Evolutionary conservation across 1,140 invertebrate species (phyloP).

Genomic region (Melitaea cinxia): DNA sequence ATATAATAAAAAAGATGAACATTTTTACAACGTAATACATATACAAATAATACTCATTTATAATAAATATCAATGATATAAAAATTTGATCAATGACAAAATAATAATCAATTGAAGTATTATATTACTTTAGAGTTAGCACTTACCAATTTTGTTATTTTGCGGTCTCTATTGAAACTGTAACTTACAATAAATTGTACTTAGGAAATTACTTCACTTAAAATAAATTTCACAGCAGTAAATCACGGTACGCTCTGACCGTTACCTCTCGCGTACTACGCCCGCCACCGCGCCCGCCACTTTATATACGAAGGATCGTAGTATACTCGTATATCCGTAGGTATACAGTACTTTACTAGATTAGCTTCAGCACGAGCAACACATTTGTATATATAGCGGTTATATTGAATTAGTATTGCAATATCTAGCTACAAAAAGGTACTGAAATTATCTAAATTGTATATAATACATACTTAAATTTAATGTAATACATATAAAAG

Average conservation of each 20-base stretch:
- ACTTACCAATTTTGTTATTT: conserved; percentile 20
- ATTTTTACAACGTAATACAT: neutral
- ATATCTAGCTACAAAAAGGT: no score
- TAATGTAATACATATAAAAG: no score
- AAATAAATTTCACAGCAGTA: conserved; percentile 24
- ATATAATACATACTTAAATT: no score
- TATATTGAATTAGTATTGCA: neutral
- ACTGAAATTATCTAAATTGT: no score
- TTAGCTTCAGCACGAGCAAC: conserved; percentile 47
- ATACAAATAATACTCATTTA: neutral
- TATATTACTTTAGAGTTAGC: no score
- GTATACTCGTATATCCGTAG: conserved; percentile 44
- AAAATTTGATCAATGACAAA: conserved; percentile 1
- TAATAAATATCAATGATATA: neutral
- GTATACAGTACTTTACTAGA: conserved; percentile 55
- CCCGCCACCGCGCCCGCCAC: conserved; percentile 51
- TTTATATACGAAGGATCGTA: conserved; percentile 65
- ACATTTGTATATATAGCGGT: conserved; percentile 11
- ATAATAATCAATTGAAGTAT: neutral
- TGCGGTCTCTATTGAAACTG: neutral
- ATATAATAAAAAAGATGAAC: no score
- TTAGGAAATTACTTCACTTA: neutral
- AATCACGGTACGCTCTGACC: conserved; percentile 47
- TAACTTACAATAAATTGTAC: conserved; percentile 13
- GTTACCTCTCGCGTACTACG: conserved; percentile 56